Conservation (phyloP, 2,888 invertebrate genomes). For the Apodemia duryi region DNA sequence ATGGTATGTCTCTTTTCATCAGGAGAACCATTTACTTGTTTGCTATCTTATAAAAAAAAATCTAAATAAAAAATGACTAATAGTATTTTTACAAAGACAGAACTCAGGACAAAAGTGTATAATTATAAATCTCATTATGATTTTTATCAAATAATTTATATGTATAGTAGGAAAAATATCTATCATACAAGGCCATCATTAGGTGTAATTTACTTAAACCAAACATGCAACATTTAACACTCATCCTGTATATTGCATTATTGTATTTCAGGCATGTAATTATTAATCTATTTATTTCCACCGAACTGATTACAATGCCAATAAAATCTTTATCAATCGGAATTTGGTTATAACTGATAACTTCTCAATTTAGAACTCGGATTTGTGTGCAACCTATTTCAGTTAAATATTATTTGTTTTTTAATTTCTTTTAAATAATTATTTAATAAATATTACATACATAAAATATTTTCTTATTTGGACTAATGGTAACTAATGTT, state of each 20-base stretch:
- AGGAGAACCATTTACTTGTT: no score
- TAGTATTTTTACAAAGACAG: no score
- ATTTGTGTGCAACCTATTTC: not conserved
- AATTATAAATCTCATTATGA: not conserved
- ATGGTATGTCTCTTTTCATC: no score
- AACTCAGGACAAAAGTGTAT: not conserved
- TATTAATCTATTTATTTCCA: not conserved
- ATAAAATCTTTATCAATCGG: not conserved
- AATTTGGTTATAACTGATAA: not conserved
- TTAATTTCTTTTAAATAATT: no score
- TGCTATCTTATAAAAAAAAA: no score
- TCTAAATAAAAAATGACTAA: no score
- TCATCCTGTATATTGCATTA: not conserved
- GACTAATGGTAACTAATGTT: no score
- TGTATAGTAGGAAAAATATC: not conserved
- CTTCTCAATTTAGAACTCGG: not conserved
- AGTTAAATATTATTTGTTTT: not conserved
- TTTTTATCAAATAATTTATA: constrained; percentile 8
- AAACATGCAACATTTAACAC: constrained; percentile 7
- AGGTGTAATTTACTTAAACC: not conserved
- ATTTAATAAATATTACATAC: no score
- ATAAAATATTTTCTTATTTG: no score
- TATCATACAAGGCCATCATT: constrained; percentile 1
- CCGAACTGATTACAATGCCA: not conserved
- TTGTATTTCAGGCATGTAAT: not conserved